Percentiles rank a stretch among this genome's conserved stretches.
Conservation (phyloP, 2,888 invertebrate genomes). For the Neoscelio sp. region DNA sequence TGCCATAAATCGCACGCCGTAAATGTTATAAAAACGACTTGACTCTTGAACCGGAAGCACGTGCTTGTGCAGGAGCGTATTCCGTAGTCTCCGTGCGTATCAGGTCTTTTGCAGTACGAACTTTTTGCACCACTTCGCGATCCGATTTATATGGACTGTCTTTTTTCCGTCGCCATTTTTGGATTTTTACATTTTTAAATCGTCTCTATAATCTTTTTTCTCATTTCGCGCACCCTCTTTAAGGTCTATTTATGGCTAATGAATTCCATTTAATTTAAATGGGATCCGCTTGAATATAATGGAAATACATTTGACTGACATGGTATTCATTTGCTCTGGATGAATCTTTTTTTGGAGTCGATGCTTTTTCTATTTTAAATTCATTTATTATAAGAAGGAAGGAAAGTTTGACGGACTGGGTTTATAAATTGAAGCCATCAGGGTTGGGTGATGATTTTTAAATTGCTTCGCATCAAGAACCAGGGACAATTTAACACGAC, state of each 20-base stretch:
- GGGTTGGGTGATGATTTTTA: slow-evolving; percentile 53
- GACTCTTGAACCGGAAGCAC: slow-evolving; percentile 72
- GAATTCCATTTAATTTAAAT: slow-evolving; percentile 47
- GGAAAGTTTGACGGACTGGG: slow-evolving; percentile 32
- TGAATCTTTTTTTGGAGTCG: slow-evolving; percentile 10
- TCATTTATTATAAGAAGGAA: slow-evolving; percentile 40
- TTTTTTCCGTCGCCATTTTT: slow-evolving; percentile 13
- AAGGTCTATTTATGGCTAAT: slow-evolving; percentile 27
- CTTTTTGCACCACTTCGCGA: slow-evolving; percentile 9
- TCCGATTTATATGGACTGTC: slow-evolving; percentile 3
- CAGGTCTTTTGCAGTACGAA: background rate
- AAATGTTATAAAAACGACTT: slow-evolving; percentile 69
- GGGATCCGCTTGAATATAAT: slow-evolving; percentile 41
- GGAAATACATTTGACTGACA: slow-evolving; percentile 51
- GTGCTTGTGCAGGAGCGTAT: slow-evolving; percentile 55
- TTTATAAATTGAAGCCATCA: slow-evolving; percentile 45
- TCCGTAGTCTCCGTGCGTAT: slow-evolving; percentile 16
- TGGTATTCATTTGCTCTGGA: slow-evolving; percentile 38
- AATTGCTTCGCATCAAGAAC: no score
- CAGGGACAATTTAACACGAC: no score
- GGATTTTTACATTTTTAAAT: no score
- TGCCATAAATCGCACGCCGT: slow-evolving; percentile 69
- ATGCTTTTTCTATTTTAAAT: slow-evolving; percentile 50
- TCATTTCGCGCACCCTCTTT: background rate
- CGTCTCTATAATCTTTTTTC: background rate